phyloP scores from a whole-genome alignment of 2,888 invertebrate genomes.

The Willowsia nigromaculata region DNA sequence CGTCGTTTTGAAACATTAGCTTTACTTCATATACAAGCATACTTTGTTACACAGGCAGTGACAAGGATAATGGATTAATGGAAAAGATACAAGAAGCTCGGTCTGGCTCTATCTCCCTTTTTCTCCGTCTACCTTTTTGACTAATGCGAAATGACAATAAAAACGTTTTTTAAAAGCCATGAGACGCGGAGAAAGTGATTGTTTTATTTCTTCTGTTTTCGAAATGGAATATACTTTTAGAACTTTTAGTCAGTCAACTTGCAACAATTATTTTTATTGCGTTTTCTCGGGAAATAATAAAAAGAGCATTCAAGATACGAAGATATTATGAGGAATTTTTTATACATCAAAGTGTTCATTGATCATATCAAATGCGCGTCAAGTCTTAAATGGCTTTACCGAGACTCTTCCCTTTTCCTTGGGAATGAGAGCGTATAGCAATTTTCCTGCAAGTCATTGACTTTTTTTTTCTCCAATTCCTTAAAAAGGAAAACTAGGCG shows the following conservation, averaged over 20 bases:
- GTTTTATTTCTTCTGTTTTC: background rate
- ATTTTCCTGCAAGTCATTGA: background rate
- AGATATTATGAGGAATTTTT: no score
- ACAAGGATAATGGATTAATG: conserved; percentile 37
- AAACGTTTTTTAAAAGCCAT: background rate
- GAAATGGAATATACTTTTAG: background rate
- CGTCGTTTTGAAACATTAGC: background rate
- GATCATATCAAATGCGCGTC: background rate
- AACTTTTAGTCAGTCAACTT: no score
- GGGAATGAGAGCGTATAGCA: no score
- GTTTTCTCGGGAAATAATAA: background rate
- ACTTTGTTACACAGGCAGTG: background rate
- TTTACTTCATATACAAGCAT: background rate
- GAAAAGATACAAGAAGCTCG: background rate
- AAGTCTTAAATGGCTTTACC: background rate
- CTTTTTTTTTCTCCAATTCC: conserved; percentile 12
- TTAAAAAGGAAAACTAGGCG: conserved; percentile 16
- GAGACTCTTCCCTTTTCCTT: background rate
- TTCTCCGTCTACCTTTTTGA: background rate
- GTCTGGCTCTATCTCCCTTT: no score
- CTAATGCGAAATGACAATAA: conserved; percentile 20
- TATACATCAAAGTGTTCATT: background rate
- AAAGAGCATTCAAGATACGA: background rate
- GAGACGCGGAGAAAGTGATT: background rate
- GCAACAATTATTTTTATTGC: conserved; percentile 10